These are phyloP conservation scores for Serinus canaria DNA, from an alignment of 2,113 vertebrate genomes.

Conservation along the genomic window DNA sequence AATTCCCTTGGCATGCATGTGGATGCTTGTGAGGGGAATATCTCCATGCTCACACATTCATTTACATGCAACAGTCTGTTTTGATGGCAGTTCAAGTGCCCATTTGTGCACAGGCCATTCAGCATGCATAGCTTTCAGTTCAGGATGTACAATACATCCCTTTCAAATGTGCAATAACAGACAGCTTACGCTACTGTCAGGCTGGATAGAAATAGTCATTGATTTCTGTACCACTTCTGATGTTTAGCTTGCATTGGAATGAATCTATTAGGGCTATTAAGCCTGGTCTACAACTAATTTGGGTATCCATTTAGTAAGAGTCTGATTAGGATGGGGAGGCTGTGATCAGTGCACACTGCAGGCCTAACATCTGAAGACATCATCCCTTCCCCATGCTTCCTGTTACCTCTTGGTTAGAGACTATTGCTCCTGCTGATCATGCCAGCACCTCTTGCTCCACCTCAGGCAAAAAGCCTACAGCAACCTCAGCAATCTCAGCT, in stretches of 20 bases:
- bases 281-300: background rate
- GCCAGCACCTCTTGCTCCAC: background rate
- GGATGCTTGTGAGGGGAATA: background rate
- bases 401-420: background rate
- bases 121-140: background rate
- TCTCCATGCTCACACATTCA: conserved; percentile 31
- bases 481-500: background rate
- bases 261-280: background rate
- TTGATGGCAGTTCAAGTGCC: background rate
- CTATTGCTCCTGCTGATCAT: background rate
- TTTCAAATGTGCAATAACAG: background rate
- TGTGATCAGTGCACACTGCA: background rate
- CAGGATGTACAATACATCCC: background rate
- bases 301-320: background rate
- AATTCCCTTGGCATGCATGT: background rate
- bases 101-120: conserved; percentile 1
- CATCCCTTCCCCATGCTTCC: background rate
- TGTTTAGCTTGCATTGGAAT: background rate
- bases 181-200: background rate
- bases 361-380: background rate
- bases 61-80: conserved; percentile 49
- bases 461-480: background rate
- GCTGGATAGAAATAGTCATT: background rate
- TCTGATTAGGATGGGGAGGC: background rate
- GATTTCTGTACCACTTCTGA: background rate